A percentile compares a stretch with the other conserved stretches of the same genome.
These are phyloP conservation scores for Pseudocheirus occidentalis DNA, from an alignment of 2,797 vertebrate genomes.

Conservation along the genomic window DNA sequence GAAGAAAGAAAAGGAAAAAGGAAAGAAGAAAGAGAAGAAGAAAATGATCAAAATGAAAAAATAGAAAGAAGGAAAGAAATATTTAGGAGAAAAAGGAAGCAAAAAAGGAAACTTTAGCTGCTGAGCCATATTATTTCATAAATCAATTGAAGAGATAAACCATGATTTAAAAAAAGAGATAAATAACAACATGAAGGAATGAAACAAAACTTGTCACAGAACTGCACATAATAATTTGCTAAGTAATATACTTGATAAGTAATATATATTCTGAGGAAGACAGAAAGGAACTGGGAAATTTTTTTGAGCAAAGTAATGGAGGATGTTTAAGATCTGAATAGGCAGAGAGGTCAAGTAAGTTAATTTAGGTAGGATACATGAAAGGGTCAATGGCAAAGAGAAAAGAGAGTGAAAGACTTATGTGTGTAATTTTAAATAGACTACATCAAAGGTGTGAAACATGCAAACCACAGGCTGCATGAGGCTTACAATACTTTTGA, in stretches of 20 bases:
- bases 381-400: not conserved
- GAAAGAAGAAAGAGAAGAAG: not conserved
- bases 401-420: not conserved
- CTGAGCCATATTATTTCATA: not conserved
- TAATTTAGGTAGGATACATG: not conserved
- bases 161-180: not conserved
- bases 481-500: not conserved
- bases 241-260: not conserved
- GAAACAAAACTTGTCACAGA: not conserved
- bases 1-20: too few relatives aligned
- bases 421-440: not conserved
- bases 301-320: not conserved
- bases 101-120: not conserved
- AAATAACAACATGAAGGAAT: not conserved
- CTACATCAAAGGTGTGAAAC: not conserved
- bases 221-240: not conserved
- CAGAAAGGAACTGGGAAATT: not conserved
- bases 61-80: not conserved
- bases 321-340: not conserved
- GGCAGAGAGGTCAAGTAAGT: not conserved
- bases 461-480: not conserved
- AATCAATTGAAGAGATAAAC: not conserved
- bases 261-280: not conserved
- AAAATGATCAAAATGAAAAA: not conserved
- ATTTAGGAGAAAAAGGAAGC: not conserved